phyloP scores from a whole-genome alignment of 1,140 invertebrate species.

The Penaeus japonicus region DNA sequence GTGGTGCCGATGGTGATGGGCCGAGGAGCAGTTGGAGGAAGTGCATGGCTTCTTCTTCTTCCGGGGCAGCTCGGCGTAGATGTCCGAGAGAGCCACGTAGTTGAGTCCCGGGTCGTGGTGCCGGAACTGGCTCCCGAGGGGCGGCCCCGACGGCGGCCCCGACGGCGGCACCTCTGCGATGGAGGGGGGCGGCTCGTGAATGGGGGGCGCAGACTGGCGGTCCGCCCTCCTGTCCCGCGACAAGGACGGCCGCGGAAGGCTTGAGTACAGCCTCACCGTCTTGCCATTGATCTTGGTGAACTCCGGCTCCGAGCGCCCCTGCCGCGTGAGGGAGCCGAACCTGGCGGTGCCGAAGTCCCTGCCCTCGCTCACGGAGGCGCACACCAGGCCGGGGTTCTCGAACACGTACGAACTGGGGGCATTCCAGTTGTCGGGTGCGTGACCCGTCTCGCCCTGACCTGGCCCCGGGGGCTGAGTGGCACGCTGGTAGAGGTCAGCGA shows the following conservation, averaged over 20 bases:
- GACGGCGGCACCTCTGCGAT: not conserved
- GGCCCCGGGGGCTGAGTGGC: too few species aligned
- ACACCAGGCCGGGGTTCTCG: conserved; percentile 35
- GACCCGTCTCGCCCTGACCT: too few species aligned
- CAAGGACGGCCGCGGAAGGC: conserved; percentile 23
- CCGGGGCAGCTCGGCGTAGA: conserved; percentile 39
- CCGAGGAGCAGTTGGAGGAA: conserved; percentile 14
- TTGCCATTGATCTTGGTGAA: conserved; percentile 47
- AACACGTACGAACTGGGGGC: not conserved
- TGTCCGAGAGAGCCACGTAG: conserved; percentile 25
- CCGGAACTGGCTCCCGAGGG: not conserved
- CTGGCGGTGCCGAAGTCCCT: too few species aligned
- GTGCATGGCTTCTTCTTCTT: conserved; percentile 54
- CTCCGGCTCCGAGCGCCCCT: not conserved
- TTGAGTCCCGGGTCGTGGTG: not conserved
- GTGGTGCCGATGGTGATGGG: conserved; percentile 14
- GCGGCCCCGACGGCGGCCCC: not conserved
- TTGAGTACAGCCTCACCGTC: conserved; percentile 46
- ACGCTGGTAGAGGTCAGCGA: too few species aligned
- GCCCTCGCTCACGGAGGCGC: not conserved
- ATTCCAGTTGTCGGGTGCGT: too few species aligned
- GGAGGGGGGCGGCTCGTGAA: not conserved
- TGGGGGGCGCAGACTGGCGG: not conserved
- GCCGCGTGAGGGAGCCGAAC: conserved; percentile 20
- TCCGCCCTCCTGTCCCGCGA: not conserved